Base-by-base conservation (phyloP, 2,113 vertebrate genomes). In the Psilopsiagon aurifrons region DNA sequence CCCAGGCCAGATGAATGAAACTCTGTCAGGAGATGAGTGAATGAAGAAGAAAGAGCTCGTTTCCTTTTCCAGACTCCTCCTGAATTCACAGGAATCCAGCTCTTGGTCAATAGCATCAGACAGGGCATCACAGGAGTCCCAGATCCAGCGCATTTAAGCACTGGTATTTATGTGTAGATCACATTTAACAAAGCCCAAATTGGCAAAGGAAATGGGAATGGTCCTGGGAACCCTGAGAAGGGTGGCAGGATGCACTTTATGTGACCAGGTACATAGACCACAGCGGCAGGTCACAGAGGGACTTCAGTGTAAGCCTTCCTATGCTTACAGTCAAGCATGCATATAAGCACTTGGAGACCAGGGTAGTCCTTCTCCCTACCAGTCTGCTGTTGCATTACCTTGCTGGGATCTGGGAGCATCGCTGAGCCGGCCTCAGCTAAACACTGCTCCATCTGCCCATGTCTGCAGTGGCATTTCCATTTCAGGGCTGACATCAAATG, bases 1-100 rank as follows among this genome's bases (percentile, higher is more conserved):
- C 63, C 62, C 77, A 28, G 83, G 49, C 62, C 70, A 79, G 88
- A 85, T 73, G 91, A 95, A 91, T 83, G 88, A 91, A 82, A 92
- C 63, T 94, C 88, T 68, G 68, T 80, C 89, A 91, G 67, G 25
- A 93, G 66, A 95, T 44, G 13, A 87, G 41, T 54, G 83, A 94
- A 94, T 66, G 77, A 95, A 84, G 88, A 84, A 83, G 41, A 71
- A 64, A n/a, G 31, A 71, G 9, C 28, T 85, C 2, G 1, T 59
- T 92, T 89, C 6, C 62, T 17, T 91, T 69, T 60, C 19, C 49
- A 80, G 28, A 76, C 76, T 84, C 69, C 51, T 83, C 64, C 62
- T 41, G 13, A 60, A 66, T 29, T 86, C 37, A 49, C 39, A 68
- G 73, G 52, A 88, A 54, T 69, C 80, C 51, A 51, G 44, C 23